Evolutionary conservation across 2,888 invertebrate species (phyloP).

Genomic region (Arrhopalites spinosus): DNA sequence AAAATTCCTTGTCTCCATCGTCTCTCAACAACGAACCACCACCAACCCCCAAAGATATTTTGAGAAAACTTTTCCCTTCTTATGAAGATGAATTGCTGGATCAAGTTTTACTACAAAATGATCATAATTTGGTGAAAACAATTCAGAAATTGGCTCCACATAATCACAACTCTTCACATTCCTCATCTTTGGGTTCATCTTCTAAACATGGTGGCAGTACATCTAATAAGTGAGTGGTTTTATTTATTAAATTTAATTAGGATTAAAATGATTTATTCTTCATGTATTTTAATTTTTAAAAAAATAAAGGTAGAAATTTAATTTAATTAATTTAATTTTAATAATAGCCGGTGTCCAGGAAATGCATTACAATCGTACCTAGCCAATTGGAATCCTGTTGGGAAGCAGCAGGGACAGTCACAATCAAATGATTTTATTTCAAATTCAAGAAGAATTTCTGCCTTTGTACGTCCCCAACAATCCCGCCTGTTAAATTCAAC

Average conservation of each 20-base stretch:
- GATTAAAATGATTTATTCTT: background rate
- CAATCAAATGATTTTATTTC: slow-evolving; percentile 21
- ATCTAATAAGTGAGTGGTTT: slow-evolving; percentile 21
- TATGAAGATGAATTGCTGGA: slow-evolving; percentile 53
- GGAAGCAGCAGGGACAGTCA: background rate
- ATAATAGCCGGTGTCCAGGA: slow-evolving; percentile 49
- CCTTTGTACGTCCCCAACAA: slow-evolving; percentile 55
- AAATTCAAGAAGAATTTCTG: slow-evolving; percentile 47
- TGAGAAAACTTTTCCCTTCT: slow-evolving; percentile 52
- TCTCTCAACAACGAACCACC: slow-evolving; percentile 22
- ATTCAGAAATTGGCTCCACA: slow-evolving; percentile 54
- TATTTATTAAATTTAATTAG: background rate
- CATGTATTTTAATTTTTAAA: background rate
- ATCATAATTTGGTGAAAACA: slow-evolving; percentile 54
- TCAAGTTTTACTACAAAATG: slow-evolving; percentile 53
- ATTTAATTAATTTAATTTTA: background rate
- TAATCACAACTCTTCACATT: slow-evolving; percentile 32
- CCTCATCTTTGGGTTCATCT: background rate
- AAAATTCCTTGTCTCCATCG: background rate
- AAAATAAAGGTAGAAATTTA: background rate
- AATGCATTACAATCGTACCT: slow-evolving; percentile 55
- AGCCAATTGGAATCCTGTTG: slow-evolving; percentile 49
- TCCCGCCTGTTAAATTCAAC: slow-evolving; percentile 37
- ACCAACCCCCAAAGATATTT: slow-evolving; percentile 50
- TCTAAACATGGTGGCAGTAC: background rate